Percentiles rank a stretch among this genome's conserved stretches.
Conservation (phyloP, 2,888 invertebrate species). For the Eupelmus urozonus region DNA sequence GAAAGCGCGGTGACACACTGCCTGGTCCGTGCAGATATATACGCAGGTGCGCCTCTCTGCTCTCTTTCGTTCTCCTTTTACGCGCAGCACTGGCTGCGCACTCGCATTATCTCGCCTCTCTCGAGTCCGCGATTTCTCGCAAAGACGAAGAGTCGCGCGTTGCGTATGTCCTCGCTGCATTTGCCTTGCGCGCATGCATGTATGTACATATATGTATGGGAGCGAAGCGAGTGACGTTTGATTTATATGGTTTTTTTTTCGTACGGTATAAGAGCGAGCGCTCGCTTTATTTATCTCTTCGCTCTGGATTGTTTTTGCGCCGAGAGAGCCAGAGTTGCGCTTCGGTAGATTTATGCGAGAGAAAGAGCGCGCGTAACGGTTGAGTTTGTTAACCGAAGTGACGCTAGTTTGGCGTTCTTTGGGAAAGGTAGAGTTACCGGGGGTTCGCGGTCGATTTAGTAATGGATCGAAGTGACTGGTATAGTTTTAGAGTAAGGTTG, state of each 20-base stretch:
- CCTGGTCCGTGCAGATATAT: too few species aligned
- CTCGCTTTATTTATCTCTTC: slow-evolving; percentile 29
- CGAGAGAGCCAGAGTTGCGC: background rate
- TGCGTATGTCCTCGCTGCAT: background rate
- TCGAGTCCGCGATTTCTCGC: background rate
- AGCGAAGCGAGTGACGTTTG: slow-evolving; percentile 4
- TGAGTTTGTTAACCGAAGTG: background rate
- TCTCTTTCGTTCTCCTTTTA: slow-evolving; percentile 24
- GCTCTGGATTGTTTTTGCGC: too few species aligned
- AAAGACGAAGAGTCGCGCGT: background rate
- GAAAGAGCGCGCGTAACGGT: background rate
- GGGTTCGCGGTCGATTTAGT: too few species aligned
- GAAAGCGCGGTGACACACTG: too few species aligned
- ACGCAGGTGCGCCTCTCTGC: slow-evolving; percentile 26
- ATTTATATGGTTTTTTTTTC: slow-evolving; percentile 38
- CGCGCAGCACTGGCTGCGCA: background rate
- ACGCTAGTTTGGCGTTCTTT: background rate
- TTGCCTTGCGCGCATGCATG: slow-evolving; percentile 18
- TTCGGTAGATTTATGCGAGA: background rate
- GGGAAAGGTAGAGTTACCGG: too few species aligned
- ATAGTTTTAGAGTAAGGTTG: too few species aligned
- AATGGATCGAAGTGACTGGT: too few species aligned
- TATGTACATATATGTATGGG: slow-evolving; percentile 41
- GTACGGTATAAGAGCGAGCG: background rate
- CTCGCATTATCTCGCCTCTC: slow-evolving; percentile 35